Evolutionary conservation across 2,113 vertebrate species (phyloP), one percentile per base, ranked within the genome.

Genomic region (Penelope pileata): DNA sequence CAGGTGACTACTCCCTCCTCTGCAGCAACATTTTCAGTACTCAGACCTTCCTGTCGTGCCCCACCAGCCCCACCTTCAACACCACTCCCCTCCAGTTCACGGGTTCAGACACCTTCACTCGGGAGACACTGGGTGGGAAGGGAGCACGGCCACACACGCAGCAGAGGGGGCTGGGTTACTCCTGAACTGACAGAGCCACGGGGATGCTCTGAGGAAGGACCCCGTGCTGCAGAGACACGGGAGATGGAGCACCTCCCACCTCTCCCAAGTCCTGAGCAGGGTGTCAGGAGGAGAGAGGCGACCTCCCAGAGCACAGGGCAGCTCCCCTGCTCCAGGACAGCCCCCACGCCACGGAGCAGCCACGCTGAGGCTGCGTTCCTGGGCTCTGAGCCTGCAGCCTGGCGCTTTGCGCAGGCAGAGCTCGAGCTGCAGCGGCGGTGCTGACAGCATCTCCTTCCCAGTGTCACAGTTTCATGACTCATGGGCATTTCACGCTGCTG

Each of bases 301-400:
- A 58, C 36, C 42, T 47, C 51, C 32, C 32, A 17, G 68, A 26
- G 50, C 10, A 7, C 18, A 7, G 32, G 54, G 18, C 19, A 58
- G 54, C 76, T 11, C 1, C 0, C 1, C 64, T 16, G 24, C 29
- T 60, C 8, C 3, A 14, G 42, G 9, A 9, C 18, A 0, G 0
- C 19, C 62, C 22, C 27, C 50, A n/a, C 27, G 17, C 12, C 40
- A 8, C 27, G 81, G 47, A 42, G 42, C 77, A 2, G n/a, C 56
- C 18, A 3, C 14, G 19, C 30, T 54, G 10, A n/a, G 32, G 29
- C 30, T 4, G 14, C 2, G 4, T 45, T 51, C 79, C 64, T n/a
- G n/a, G n/a, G n/a, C n/a, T n/a, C n/a, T n/a, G n/a, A n/a, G n/a
- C n/a, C n/a, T n/a, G n/a, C n/a, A n/a, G n/a, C n/a, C n/a, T n/a